These are phyloP conservation scores for Anas flavirostris DNA, from an alignment of 2,797 vertebrate species.

Conservation along the genomic window DNA sequence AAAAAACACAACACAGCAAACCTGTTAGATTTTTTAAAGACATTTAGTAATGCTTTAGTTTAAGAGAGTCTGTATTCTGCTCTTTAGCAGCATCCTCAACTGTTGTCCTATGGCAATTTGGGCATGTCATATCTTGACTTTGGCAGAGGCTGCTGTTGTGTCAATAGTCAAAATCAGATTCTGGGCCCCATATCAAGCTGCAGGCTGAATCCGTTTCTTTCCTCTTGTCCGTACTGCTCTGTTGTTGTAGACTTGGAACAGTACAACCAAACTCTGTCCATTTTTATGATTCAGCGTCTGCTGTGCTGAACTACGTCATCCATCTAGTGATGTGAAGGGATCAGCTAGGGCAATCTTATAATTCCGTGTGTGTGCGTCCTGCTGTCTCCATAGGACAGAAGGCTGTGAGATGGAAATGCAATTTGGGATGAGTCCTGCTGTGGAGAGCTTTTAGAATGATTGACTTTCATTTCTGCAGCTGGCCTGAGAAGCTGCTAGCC, in stretches of 20 bases:
- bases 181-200: rapidly evolving
- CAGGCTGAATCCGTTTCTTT: neutral
- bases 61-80: neutral
- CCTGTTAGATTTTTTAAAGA: neutral
- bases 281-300: neutral
- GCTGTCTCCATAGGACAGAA: neutral
- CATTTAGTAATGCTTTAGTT: neutral
- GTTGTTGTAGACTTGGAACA: neutral
- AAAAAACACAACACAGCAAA: neutral
- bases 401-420: neutral
- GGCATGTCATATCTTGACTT: rapidly evolving
- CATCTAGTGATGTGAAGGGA: neutral
- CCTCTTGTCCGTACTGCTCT: neutral
- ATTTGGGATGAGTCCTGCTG: neutral
- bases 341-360: neutral
- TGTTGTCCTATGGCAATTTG: neutral
- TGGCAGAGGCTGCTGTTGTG: neutral
- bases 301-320: neutral
- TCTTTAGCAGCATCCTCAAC: neutral
- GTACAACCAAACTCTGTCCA: neutral
- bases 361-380: neutral
- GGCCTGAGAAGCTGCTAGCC: neutral
- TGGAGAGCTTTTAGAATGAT: neutral
- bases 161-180: neutral
- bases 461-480: neutral